Evolutionary conservation across 23 tunicate species (phyloP).

Genomic region (Halocynthia roretzi): DNA sequence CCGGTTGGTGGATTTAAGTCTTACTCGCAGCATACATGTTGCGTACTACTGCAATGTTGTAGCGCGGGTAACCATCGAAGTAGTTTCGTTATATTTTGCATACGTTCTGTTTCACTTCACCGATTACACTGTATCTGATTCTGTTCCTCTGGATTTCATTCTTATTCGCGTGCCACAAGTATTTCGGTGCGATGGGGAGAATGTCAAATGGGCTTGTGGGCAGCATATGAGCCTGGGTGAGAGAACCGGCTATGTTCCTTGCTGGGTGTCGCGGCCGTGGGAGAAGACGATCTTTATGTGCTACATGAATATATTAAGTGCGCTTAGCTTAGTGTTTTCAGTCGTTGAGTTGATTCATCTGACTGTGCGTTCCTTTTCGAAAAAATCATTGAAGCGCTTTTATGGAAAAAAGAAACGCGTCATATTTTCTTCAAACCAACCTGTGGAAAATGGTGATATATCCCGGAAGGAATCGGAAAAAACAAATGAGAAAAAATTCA

Average conservation of each 20-base stretch:
- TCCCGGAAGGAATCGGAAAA: too few relatives aligned
- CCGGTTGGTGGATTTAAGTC: slow-evolving; percentile 22
- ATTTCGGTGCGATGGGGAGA: slow-evolving; percentile 55
- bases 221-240: slow-evolving; percentile 71
- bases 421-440: too few relatives aligned
- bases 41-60: slow-evolving; percentile 55
- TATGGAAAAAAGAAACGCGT: too few relatives aligned
- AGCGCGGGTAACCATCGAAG: slow-evolving; percentile 38
- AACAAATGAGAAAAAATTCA: too few relatives aligned
- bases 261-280: slow-evolving; percentile 98
- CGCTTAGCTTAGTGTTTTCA: slow-evolving; percentile 45
- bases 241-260: slow-evolving; percentile 63
- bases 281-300: slow-evolving; percentile 88
- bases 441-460: too few relatives aligned
- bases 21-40: slow-evolving; percentile 35
- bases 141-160: slow-evolving; percentile 36
- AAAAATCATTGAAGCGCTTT: too few relatives aligned
- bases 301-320: slow-evolving; percentile 85
- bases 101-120: slow-evolving; percentile 69
- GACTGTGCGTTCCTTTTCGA: not conserved
- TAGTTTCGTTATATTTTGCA: slow-evolving; percentile 49
- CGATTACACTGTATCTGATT: slow-evolving; percentile 35
- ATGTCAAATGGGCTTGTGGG: slow-evolving; percentile 72
- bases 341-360: slow-evolving; percentile 51
- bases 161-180: slow-evolving; percentile 76